phyloP scores from a whole-genome alignment of 2,888 invertebrate species.

The Mamestra brassicae region DNA sequence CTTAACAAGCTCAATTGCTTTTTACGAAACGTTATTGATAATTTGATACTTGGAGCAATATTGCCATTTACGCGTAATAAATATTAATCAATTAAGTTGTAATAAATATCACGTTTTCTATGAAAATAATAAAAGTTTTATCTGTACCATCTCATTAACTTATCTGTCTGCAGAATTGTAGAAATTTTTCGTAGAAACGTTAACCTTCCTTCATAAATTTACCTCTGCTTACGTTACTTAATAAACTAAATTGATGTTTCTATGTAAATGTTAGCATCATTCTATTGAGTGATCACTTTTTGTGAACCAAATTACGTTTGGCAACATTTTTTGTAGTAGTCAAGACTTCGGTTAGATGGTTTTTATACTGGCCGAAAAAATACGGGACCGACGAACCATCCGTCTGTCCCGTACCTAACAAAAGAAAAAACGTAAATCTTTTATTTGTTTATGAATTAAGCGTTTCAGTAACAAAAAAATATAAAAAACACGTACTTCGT shows the following conservation, averaged over 20 bases:
- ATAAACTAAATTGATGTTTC: constrained; percentile 23
- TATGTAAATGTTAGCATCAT: constrained; percentile 34
- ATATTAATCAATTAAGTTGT: neutral
- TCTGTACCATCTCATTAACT: neutral
- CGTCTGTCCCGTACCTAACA: constrained; percentile 15
- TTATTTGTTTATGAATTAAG: constrained; percentile 29
- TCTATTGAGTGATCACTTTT: constrained; percentile 45
- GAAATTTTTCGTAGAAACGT: neutral
- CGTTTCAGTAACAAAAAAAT: constrained; percentile 1
- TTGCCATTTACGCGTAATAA: constrained; percentile 1
- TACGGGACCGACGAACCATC: constrained; percentile 18
- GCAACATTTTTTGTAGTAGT: constrained; percentile 51
- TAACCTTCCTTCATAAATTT: constrained; percentile 1
- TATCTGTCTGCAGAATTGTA: no score
- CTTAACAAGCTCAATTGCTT: constrained; percentile 14
- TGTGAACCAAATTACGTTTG: constrained; percentile 44
- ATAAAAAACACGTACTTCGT: neutral
- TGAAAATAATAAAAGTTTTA: neutral
- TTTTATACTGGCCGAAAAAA: constrained; percentile 54
- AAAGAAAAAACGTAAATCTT: constrained; percentile 40
- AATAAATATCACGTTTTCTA: constrained; percentile 2
- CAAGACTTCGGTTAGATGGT: constrained; percentile 28
- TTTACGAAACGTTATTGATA: constrained; percentile 19
- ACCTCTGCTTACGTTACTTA: no score
- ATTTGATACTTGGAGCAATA: constrained; percentile 6